Base-by-base conservation (phyloP, 2,888 invertebrate genomes). In the Syrphus vitripennis region DNA sequence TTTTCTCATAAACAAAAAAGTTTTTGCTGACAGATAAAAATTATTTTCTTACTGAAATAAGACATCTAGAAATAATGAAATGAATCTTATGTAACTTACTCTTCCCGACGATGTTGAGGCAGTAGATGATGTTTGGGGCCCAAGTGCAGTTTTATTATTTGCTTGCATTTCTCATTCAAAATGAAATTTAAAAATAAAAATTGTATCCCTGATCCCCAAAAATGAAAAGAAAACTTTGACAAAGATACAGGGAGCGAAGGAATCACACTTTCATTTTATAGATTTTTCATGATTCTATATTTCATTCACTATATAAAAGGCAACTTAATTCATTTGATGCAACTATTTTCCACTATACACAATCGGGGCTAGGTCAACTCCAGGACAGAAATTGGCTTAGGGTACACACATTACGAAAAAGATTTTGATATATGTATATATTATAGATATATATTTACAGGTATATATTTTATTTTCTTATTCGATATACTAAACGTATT, bases 151-250 rank as follows among this genome's bases (percentile, higher is more conserved):
- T 82, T 88, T 88, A 77, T 83, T 87, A 80, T 88, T 84, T 37
- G 88, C 87, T 88, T 89, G 89, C 89, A 89, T 89, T 81, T 88
- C 88, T 88, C 88, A 87, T 88, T 84, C 70, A 84, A 88, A 87
- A 87, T 70, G 42, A 59, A 75, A 59, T 31, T 81, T 71, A 53
- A 50, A 61, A 87, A 31, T 37, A 63, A 87, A 70, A 78, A 81
- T 71, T 37, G 31, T 71, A 50, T 57, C 48, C 63, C 48, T 70
- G 74, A 61, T 69, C 40, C 45, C 29, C 75, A 42, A 71, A 65
- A 12, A 37, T 24, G 37, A 61, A 37, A 55, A 24, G 31, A 34
- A 70, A 45, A 48, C 48, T 67, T 67, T 67, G 34, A 24, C 45
- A 67, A 67, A 67, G 67, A 67, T 67, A 34, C 67, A 67, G 50